Percentiles rank a stretch among this genome's conserved stretches.
Evolutionary conservation across 2,113 vertebrate species (phyloP).

Genomic region (Leucopternis melanops): DNA sequence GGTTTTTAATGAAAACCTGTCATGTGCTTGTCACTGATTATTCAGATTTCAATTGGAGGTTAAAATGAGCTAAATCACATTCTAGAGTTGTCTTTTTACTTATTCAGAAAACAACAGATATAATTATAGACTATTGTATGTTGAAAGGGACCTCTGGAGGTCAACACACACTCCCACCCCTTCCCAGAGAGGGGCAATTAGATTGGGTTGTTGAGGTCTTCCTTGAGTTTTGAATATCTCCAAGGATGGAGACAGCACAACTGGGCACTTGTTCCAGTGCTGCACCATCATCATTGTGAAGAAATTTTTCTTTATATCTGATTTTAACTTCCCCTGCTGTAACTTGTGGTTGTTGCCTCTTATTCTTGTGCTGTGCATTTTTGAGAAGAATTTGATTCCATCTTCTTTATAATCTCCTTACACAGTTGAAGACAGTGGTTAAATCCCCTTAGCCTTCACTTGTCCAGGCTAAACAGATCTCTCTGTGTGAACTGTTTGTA

Average conservation of each 20-base stretch:
- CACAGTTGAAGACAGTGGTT: neutral
- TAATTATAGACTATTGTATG: neutral
- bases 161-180: accelerated
- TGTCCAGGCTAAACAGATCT: neutral
- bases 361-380: neutral
- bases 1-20: neutral
- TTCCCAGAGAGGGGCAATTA: neutral
- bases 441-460: neutral
- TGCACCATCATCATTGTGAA: neutral
- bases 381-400: neutral
- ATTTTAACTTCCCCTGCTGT: neutral
- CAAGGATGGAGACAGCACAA: neutral
- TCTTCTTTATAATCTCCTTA: neutral
- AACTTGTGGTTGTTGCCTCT: neutral
- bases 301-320: neutral
- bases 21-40: neutral
- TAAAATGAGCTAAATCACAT: neutral
- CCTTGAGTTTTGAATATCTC: neutral
- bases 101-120: neutral
- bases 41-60: neutral
- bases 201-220: neutral
- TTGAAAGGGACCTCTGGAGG: neutral
- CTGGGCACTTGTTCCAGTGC: neutral
- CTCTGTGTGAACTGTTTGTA: neutral
- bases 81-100: neutral